These are phyloP conservation scores for Calypte anna DNA, from an alignment of 2,113 vertebrate genomes.

Conservation along the genomic window DNA sequence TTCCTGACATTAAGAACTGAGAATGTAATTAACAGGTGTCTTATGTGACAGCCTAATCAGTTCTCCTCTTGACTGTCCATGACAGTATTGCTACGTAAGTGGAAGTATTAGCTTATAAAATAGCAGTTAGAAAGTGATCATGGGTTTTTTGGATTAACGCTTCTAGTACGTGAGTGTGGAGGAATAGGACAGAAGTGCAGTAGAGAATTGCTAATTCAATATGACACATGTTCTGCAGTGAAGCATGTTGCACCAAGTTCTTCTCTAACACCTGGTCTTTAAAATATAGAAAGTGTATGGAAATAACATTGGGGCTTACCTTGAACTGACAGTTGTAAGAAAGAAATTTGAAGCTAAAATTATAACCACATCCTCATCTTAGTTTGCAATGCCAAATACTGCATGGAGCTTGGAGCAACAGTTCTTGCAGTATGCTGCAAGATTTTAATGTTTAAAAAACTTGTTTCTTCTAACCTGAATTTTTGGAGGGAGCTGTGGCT, in stretches of 20 bases:
- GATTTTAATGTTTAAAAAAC: not conserved
- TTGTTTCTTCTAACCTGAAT: not conserved
- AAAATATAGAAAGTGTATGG: not conserved
- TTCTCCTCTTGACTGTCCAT: not conserved
- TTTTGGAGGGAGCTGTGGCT: not conserved
- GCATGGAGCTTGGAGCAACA: not conserved
- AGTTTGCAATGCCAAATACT: not conserved
- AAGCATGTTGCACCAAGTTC: not conserved
- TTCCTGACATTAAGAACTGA: not conserved
- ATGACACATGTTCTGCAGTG: not conserved
- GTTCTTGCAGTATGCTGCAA: not conserved
- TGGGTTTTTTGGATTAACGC: not conserved
- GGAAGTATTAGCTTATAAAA: not conserved
- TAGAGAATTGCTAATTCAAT: not conserved
- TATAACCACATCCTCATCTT: not conserved
- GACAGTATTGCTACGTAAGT: not conserved
- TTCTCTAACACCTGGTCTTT: not conserved
- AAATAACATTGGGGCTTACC: not conserved
- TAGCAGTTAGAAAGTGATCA: not conserved
- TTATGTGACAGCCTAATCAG: slow-evolving; percentile 6
- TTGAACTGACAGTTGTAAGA: not conserved
- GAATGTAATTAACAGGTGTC: slow-evolving; percentile 11
- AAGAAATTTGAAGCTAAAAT: not conserved
- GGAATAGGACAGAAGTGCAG: not conserved
- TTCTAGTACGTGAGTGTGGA: not conserved